Percentiles rank a stretch among this genome's conserved stretches.
phyloP scores from a whole-genome alignment of 2,888 invertebrate species.

The Anoplius nigerrimus region DNA sequence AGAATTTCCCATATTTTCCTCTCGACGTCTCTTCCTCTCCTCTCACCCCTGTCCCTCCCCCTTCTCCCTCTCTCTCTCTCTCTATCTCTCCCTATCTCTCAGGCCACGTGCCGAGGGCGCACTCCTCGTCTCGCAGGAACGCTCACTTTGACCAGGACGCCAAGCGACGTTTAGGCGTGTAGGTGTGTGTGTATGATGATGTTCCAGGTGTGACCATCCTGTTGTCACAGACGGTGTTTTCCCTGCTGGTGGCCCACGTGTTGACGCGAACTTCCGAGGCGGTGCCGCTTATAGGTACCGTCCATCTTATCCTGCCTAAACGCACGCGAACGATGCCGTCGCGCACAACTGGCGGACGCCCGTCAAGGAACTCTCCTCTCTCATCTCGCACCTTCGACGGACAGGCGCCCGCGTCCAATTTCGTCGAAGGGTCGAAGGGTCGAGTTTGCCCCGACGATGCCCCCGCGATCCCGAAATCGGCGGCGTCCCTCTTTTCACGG shows the following conservation, averaged over 20 bases:
- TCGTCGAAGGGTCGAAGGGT: too few species aligned
- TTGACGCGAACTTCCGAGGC: constrained; percentile 99
- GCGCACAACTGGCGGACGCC: background rate
- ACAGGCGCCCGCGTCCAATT: too few species aligned
- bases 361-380: constrained; percentile 33
- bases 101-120: background rate
- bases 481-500: too few species aligned
- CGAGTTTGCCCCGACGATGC: too few species aligned
- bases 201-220: constrained; percentile 99
- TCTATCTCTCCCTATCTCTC: background rate
- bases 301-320: constrained; percentile 46
- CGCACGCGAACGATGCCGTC: constrained; percentile 9
- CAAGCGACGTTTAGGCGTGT: constrained; percentile 73
- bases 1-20: constrained; percentile 15
- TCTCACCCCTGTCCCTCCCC: background rate
- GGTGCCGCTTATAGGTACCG: constrained; percentile 96
- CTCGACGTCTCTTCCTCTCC: background rate
- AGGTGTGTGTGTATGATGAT: constrained; percentile 78
- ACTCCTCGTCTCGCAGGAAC: background rate
- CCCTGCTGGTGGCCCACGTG: constrained; percentile 99
- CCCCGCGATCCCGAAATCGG: too few species aligned
- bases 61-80: background rate
- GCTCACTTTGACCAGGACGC: too few species aligned
- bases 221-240: constrained; percentile 99
- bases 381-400: background rate